These are phyloP conservation scores for Glaucopsyche alexis DNA, from an alignment of 2,888 invertebrate genomes.

Conservation along the genomic window DNA sequence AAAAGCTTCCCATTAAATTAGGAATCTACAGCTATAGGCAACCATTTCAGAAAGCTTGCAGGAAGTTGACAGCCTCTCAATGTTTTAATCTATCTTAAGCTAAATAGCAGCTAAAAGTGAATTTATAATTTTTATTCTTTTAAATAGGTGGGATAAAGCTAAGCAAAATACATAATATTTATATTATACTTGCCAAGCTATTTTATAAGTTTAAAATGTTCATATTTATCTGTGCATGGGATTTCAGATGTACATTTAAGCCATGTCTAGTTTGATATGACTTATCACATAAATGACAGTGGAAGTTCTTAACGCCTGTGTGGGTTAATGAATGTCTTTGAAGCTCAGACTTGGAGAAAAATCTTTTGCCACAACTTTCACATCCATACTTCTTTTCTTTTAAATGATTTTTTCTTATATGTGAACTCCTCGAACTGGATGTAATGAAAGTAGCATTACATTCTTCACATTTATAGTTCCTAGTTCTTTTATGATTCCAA, in stretches of 20 bases:
- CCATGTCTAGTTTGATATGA: conserved; percentile 74
- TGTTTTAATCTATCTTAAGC: too few relatives aligned
- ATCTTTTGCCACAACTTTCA: conserved; percentile 68
- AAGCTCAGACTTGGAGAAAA: conserved; percentile 71
- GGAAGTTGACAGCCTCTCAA: too few relatives aligned
- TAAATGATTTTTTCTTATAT: conserved; percentile 70
- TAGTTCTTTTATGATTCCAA: conserved; percentile 72
- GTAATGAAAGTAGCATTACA: conserved; percentile 74
- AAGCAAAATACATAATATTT: neutral
- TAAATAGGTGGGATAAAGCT: neutral
- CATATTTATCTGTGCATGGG: conserved; percentile 55
- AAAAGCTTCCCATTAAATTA: too few relatives aligned
- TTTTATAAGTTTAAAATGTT: conserved; percentile 50
- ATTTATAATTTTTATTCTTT: neutral
- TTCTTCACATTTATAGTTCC: conserved; percentile 71
- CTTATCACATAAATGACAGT: conserved; percentile 72
- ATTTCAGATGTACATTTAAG: conserved; percentile 71
- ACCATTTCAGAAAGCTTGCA: too few relatives aligned
- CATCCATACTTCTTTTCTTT: conserved; percentile 74
- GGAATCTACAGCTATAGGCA: too few relatives aligned
- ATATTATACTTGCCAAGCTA: neutral
- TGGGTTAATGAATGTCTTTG: conserved; percentile 70
- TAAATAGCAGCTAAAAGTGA: too few relatives aligned
- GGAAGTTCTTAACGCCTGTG: conserved; percentile 73
- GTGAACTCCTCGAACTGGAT: conserved; percentile 68